Conservation (phyloP, 2,113 vertebrate genomes). For the Dromas ardeola region DNA sequence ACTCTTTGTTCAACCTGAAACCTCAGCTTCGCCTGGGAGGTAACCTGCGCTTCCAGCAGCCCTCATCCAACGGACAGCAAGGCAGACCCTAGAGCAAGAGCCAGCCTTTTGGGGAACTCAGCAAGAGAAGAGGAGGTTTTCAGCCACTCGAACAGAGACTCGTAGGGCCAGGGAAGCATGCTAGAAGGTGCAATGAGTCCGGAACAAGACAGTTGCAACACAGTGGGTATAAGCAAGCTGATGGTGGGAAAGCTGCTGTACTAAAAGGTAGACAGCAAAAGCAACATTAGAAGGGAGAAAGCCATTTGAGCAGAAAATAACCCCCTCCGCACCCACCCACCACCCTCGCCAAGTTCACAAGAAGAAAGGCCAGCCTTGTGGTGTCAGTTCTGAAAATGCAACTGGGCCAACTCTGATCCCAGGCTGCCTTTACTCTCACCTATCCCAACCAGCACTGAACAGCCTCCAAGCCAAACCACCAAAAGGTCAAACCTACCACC, state of each 20-base stretch:
- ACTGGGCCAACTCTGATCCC: not conserved
- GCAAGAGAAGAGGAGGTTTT: not conserved
- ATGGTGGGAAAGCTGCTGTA: not conserved
- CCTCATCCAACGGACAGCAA: not conserved
- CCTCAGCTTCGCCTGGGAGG: not conserved
- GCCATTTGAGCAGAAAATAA: not conserved
- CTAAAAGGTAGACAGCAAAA: not conserved
- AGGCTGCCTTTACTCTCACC: not conserved
- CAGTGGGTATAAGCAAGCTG: accelerated
- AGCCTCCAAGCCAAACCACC: not conserved
- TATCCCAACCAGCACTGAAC: not conserved
- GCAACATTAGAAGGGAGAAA: not conserved
- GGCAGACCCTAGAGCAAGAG: not conserved
- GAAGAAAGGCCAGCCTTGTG: not conserved
- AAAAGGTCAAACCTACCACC: not conserved
- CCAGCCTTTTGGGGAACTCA: not conserved
- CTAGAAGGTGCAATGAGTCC: not conserved
- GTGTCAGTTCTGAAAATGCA: not conserved
- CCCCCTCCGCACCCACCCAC: too few relatives aligned
- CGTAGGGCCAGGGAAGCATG: accelerated
- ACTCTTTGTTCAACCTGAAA: not conserved
- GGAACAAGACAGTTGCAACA: not conserved
- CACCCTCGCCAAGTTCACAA: not conserved
- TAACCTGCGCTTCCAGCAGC: not conserved
- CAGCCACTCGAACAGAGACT: not conserved